Evolutionary conservation across 1,140 invertebrate genomes (phyloP), one percentile per base, ranked within the genome.

Genomic region (Drosophila ogumai): DNA sequence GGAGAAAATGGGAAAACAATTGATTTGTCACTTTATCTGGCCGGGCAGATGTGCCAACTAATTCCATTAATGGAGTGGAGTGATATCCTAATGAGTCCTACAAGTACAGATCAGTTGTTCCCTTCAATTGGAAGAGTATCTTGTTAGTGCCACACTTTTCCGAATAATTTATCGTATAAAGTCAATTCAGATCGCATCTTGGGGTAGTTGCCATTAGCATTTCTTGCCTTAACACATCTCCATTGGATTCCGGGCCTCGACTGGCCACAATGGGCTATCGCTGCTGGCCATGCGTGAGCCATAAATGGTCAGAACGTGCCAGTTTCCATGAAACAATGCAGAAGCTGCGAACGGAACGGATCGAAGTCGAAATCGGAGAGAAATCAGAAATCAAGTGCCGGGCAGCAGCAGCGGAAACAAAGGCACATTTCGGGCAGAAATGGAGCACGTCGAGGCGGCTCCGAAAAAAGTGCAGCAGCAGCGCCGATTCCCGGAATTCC

Each of bases 241-340:
- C 25, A 38, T 68, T 47, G 28, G 15, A 40, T 57, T 13, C n/a
- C 22, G 17, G 25, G 28, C 47, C 3, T 6, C 9, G 41, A 15
- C 41, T 47, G 64, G 12, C 8, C 60, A 54, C 61, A 67, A 59
- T 59, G 61, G 60, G 31, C 63, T 54, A 69, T 67, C 38, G 32
- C 40, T 36, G 43, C 13, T 72, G 65, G 52, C 68, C 68, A 72
- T 58, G 66, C 68, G 66, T 72, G 66, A 54, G 19, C 66, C 66
- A 71, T 72, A 72, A 71, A 72, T 71, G 66, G 68, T 22, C 68
- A 72, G 66, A 71, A 72, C 68, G 68, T 72, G 68, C 68, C 68
- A 40, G 52, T 41, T 72, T 58, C 5, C 13, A 32, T 54, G 44
- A 31, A 72, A 72, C 68, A 72, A 72, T 72, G 68, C 64, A 68